These are phyloP conservation scores for Papilio dardanus DNA, from an alignment of 1,140 invertebrate species.

Conservation along the genomic window DNA sequence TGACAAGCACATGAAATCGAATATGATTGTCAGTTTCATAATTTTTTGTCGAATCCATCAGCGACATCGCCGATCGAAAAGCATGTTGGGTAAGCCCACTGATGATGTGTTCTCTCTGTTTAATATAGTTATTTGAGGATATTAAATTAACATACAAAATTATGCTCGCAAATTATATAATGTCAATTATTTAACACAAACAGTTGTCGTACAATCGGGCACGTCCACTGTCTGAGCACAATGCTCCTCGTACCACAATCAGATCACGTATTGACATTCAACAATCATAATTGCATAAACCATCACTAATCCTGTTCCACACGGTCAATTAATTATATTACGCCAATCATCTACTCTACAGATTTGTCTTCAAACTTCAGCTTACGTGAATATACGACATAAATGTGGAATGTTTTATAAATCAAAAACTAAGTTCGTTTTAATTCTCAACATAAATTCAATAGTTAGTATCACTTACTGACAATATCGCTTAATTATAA, in stretches of 20 bases:
- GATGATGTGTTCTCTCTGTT: too few species aligned
- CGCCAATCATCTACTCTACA: slow-evolving; percentile 3
- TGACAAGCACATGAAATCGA: too few species aligned
- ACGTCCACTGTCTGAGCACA: neutral
- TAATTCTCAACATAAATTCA: too few species aligned
- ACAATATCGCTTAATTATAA: too few species aligned
- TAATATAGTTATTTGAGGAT: too few species aligned
- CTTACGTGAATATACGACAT: neutral
- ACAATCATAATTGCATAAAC: slow-evolving; percentile 29
- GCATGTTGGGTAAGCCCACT: too few species aligned
- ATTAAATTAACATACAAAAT: too few species aligned
- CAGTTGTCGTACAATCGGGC: neutral
- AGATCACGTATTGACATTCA: slow-evolving; percentile 32
- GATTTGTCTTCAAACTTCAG: neutral
- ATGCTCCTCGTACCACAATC: slow-evolving; percentile 18
- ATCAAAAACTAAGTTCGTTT: neutral
- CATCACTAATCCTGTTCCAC: slow-evolving; percentile 11
- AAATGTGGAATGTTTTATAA: neutral
- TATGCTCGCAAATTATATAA: slow-evolving; percentile 17
- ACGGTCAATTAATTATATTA: slow-evolving; percentile 19
- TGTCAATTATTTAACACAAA: neutral
- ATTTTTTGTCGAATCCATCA: too few species aligned
- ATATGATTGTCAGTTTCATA: too few species aligned
- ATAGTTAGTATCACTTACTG: too few species aligned
- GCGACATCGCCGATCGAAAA: too few species aligned